phyloP scores from a whole-genome alignment of 1,140 invertebrate species.

The Leptoteleia sp. region DNA sequence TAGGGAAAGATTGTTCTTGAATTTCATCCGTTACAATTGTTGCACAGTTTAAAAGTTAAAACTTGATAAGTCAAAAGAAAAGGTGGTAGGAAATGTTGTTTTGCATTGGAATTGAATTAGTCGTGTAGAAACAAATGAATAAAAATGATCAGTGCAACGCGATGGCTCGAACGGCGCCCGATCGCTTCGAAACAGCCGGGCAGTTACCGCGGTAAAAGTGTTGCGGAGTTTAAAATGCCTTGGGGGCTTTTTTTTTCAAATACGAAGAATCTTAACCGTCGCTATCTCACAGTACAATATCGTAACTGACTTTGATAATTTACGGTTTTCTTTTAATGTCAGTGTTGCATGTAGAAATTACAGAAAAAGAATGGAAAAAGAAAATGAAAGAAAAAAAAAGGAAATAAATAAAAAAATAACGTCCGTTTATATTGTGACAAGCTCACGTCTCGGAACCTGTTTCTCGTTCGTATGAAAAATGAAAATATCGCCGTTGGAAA shows the following conservation, averaged over 20 bases:
- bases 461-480: conserved; percentile 55
- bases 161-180: no score
- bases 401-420: no score
- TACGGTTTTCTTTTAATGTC: conserved; percentile 62
- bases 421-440: conserved; percentile 57
- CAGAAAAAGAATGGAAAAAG: conserved; percentile 48
- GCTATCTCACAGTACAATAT: conserved; percentile 52
- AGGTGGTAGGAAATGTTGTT: no score
- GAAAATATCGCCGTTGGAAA: conserved; percentile 53
- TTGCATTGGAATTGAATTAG: no score
- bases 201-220: conserved; percentile 44
- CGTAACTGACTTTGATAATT: conserved; percentile 61
- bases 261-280: conserved; percentile 45
- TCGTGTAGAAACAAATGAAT: no score
- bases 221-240: conserved; percentile 36
- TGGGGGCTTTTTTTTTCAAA: conserved; percentile 52
- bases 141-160: no score
- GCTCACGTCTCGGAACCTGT: conserved; percentile 54
- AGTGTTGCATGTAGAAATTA: conserved; percentile 58
- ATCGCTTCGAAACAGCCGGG: conserved; percentile 13
- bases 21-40: no score
- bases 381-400: no score
- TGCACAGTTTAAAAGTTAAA: no score
- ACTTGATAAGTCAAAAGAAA: no score
- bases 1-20: no score